Percentiles rank a stretch among this genome's conserved stretches.
Evolutionary conservation across 2,888 invertebrate genomes (phyloP).

Genomic region (Plutella xylostella): DNA sequence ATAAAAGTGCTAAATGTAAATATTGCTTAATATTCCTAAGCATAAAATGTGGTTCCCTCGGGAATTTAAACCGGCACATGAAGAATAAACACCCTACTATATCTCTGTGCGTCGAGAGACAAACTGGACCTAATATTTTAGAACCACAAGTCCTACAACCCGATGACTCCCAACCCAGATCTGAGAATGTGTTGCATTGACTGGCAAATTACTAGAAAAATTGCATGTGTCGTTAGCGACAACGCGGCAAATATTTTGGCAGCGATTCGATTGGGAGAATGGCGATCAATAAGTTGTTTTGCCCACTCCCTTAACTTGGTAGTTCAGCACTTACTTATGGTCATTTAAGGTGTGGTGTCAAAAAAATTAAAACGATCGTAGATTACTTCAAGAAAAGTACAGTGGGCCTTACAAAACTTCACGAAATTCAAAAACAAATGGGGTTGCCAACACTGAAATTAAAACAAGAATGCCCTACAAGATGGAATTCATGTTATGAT

Average conservation of each 20-base stretch:
- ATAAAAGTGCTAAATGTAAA: too few relatives aligned
- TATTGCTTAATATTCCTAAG: too few relatives aligned
- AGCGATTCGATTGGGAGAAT: background rate
- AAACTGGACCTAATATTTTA: too few relatives aligned
- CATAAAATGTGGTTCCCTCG: too few relatives aligned
- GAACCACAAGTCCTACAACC: too few relatives aligned
- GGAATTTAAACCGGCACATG: too few relatives aligned
- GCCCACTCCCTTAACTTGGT: background rate
- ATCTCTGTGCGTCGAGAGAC: too few relatives aligned
- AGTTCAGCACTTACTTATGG: background rate
- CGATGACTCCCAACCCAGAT: too few relatives aligned
- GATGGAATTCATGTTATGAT: constrained; percentile 22
- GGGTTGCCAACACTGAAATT: constrained; percentile 16
- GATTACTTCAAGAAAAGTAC: background rate
- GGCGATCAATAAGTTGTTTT: background rate
- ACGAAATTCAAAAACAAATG: constrained; percentile 18
- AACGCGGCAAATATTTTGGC: background rate
- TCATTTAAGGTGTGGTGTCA: background rate
- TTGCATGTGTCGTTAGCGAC: background rate
- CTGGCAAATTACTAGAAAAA: background rate
- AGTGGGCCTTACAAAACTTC: constrained; percentile 7
- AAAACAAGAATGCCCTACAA: constrained; percentile 20
- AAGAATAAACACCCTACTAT: too few relatives aligned
- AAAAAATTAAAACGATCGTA: background rate
- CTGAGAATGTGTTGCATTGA: too few relatives aligned